Conservation (phyloP, 2,797 vertebrate genomes). For the Acropternis orthonyx region DNA sequence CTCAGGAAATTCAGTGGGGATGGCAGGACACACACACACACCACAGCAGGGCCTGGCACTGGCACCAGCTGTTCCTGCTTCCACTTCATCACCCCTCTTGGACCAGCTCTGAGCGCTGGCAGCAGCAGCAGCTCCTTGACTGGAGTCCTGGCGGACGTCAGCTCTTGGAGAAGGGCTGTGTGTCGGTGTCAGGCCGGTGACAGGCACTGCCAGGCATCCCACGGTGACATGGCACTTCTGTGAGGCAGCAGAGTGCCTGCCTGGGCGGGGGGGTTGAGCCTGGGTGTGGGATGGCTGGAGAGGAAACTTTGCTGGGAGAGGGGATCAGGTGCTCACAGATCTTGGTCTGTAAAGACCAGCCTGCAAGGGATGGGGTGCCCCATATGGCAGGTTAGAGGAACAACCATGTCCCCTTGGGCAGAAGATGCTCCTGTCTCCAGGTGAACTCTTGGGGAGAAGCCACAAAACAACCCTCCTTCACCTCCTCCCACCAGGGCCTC, state of each 20-base stretch:
- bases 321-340: not conserved
- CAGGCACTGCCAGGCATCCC: not conserved
- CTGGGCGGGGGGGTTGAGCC: fast-evolving
- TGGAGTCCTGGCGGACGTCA: fast-evolving
- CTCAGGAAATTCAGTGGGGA: not conserved
- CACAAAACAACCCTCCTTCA: not conserved
- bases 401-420: fast-evolving
- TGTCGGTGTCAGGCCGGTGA: not conserved
- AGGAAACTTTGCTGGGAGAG: not conserved
- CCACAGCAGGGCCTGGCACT: fast-evolving
- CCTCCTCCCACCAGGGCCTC: not conserved
- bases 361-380: not conserved
- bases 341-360: not conserved
- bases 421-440: not conserved
- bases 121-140: not conserved
- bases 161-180: not conserved
- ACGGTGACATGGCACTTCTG: fast-evolving
- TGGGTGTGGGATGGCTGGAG: not conserved
- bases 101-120: not conserved
- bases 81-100: slow-evolving; percentile 3
- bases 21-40: not conserved
- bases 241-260: not conserved
- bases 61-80: not conserved
- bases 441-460: not conserved
- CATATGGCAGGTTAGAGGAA: not conserved